Evolutionary conservation across 2,797 vertebrate genomes (phyloP), one percentile per base, ranked within the genome.

Genomic region (Picus viridis): DNA sequence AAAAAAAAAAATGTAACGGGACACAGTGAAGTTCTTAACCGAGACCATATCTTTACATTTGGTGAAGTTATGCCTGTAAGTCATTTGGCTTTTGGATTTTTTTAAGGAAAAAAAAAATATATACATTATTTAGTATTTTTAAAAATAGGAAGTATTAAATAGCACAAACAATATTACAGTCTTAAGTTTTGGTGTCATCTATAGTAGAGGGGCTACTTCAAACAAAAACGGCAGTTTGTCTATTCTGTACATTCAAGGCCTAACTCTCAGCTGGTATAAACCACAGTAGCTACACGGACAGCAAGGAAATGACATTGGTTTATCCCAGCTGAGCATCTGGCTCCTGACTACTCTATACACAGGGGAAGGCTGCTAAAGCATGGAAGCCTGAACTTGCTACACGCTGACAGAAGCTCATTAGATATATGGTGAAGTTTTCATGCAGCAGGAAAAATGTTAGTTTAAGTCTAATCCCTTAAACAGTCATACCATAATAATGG

Each of bases 31-130:
- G 81, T 89, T 88, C 95, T 95, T 94, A 86, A 87, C 97, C 83
- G 91, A 95, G 85, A 95, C 96, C 76, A 18, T 84, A 95, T 97
- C 96, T 98, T 98, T 97, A 97, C 97, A 96, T 98, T 97, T 97
- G 97, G 97, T 98, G 98, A 97, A 98, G 95, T 96, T 97, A 90
- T 75, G 95, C 98, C 98, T 86, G 90, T 83, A 96, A 96, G 95
- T 95, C 39, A 90, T 89, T 95, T 97, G 79, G 91, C 79, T 76
- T 92, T 95, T 96, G 75, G 88, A 83, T 61, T 91, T 92, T 86
- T 51, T 95, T 87, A 96, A 95, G 86, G 94, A 96, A 95, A 95
- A 94, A 97, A 97, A 97, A 97, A 95, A 24, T 51, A 51, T 97
- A 92, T 97, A 98, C 97, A 98, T 92, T 96, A 92, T 97, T 94